Evolutionary conservation across 2,113 vertebrate genomes (phyloP).

Genomic region (Chitala chitala): DNA sequence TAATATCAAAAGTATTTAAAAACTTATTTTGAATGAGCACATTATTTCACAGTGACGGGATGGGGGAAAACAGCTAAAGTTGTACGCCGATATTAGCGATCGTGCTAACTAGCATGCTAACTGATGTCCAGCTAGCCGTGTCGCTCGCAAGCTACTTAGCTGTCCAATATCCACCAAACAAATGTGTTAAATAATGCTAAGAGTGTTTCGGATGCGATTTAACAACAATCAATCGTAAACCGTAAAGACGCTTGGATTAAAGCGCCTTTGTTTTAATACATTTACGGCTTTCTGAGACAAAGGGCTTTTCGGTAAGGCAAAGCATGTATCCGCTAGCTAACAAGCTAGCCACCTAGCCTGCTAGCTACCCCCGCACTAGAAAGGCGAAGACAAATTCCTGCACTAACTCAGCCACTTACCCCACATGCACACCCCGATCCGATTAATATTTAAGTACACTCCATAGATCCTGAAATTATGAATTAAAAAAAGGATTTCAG

Average conservation of each 20-base stretch:
- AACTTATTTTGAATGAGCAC: too few species aligned
- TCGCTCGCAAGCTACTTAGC: too few species aligned
- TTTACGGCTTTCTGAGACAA: slow-evolving; percentile 23
- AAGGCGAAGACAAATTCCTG: slow-evolving; percentile 51
- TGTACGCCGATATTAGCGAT: background rate
- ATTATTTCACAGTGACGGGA: too few species aligned
- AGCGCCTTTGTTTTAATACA: too few species aligned
- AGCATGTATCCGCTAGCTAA: slow-evolving; percentile 11
- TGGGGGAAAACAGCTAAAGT: too few species aligned
- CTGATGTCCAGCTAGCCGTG: background rate
- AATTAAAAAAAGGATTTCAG: background rate
- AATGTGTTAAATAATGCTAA: too few species aligned
- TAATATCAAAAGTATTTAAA: too few species aligned
- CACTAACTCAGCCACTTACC: slow-evolving; percentile 38
- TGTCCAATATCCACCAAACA: too few species aligned
- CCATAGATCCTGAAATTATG: slow-evolving; percentile 36
- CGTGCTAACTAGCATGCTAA: background rate
- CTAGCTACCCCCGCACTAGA: slow-evolving; percentile 14
- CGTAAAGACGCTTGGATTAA: too few species aligned
- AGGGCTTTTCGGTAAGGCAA: slow-evolving; percentile 16
- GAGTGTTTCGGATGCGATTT: too few species aligned
- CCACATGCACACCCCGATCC: slow-evolving; percentile 47
- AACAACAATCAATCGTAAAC: too few species aligned
- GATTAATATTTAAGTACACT: slow-evolving; percentile 48
- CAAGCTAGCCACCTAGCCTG: background rate